Conservation (phyloP, 1,140 invertebrate genomes). For the Zaprionus camerounensis region DNA sequence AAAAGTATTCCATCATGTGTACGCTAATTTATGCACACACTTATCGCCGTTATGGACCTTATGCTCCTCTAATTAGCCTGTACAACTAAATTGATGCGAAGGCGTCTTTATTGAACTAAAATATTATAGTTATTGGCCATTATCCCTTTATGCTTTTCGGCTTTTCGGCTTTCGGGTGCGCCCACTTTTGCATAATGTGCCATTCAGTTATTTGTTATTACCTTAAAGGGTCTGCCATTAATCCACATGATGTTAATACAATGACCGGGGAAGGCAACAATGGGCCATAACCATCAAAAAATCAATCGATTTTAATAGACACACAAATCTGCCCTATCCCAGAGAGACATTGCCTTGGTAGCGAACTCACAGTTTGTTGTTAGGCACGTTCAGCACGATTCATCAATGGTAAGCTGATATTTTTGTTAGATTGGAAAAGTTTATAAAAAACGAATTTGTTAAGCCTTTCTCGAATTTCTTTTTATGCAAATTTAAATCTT, state of each 20-base stretch:
- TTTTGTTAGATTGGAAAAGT: not conserved
- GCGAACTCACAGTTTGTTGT: not conserved
- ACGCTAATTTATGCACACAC: not conserved
- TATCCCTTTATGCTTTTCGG: constrained; percentile 46
- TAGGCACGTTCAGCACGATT: not conserved
- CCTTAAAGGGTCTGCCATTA: constrained; percentile 69
- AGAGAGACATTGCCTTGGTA: not conserved
- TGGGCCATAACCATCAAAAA: constrained; percentile 47
- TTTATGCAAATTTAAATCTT: not conserved
- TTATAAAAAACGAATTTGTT: not conserved
- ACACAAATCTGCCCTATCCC: not conserved
- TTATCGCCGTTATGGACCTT: not conserved
- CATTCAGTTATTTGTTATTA: constrained; percentile 78
- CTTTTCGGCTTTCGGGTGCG: constrained; percentile 16
- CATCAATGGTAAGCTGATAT: not conserved
- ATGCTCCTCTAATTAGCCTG: not conserved
- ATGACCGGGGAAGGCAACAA: constrained; percentile 7
- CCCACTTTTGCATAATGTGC: constrained; percentile 64
- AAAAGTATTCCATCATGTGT: constrained; percentile 1
- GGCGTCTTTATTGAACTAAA: not conserved
- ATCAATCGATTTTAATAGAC: constrained; percentile 75
- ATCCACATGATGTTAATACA: constrained; percentile 43
- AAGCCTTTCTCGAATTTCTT: not conserved
- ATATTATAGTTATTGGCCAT: constrained; percentile 32
- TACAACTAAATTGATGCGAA: constrained; percentile 5